Evolutionary conservation across 2,888 invertebrate species (phyloP), one percentile per base, ranked within the genome.

Genomic region (Baronia brevicornis): DNA sequence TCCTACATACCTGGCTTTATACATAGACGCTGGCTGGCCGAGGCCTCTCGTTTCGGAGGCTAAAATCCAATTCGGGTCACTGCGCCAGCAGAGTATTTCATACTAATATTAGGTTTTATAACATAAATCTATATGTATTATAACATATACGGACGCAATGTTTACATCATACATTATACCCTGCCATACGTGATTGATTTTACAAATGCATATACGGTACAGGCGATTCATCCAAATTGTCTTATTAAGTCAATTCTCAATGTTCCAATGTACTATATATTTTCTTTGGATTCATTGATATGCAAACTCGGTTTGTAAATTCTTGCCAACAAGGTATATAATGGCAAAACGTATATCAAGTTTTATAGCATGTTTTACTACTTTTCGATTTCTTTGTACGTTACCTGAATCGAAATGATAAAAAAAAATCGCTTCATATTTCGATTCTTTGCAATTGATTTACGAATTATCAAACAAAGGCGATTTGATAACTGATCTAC

Each of bases 131-230:
- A 18, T 25, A 31, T 18, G 15, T 24, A 20, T 22, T 24, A 32
- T 29, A 21, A 32, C 22, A 24, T 26, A 17, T 25, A 30, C 32
- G 33, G 23, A 27, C 28, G 24, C 36, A 32, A 39, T 46, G 43
- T 47, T 41, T 43, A 46, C 43, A 34, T 46, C 43, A 41, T 50
- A 34, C 28, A 34, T 34, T 19, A 14, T 10, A 7, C 37, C 28
- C 36, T 36, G 38, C 36, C 20, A 22, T 32, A 50, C 53, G 51
- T 53, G 54, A 46, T 43, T 38, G 39, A 50, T 46, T 44, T 54
- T 45, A 48, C 41, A 54, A 51, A 28, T 14, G 17, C 26, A 35
- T 13, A 31, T 28, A 20, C 12, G 7, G 34, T 28, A 21, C 28
- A 23, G 23, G 38, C 25, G 22, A 11, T 34, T 41, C 46, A 48